phyloP scores from a whole-genome alignment of 2,797 vertebrate genomes.

The Fistularia commersonii region DNA sequence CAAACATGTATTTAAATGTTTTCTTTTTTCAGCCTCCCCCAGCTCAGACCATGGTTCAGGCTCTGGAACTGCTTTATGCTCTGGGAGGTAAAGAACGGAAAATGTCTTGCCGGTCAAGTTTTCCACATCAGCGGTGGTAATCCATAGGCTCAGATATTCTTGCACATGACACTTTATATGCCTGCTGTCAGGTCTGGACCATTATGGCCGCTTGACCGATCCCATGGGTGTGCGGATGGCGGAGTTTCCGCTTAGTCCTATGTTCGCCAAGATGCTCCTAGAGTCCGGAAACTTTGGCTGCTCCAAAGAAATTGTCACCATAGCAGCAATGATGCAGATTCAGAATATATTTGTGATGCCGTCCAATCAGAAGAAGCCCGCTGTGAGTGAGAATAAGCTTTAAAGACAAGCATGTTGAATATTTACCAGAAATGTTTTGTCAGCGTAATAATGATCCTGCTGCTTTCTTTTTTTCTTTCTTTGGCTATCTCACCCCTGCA shows the following conservation, averaged over 20 bases:
- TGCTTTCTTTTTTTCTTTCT: slow-evolving; percentile 4
- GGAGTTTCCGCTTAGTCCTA: slow-evolving; percentile 96
- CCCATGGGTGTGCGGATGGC: slow-evolving; percentile 94
- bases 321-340: slow-evolving; percentile 99
- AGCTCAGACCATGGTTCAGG: slow-evolving; percentile 98
- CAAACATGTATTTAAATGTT: slow-evolving; percentile 3
- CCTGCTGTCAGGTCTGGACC: slow-evolving; percentile 84
- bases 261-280: slow-evolving; percentile 99
- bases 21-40: slow-evolving; percentile 84
- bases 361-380: slow-evolving; percentile 88
- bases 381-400: slow-evolving; percentile 77
- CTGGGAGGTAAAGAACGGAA: slow-evolving; percentile 84
- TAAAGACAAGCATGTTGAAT: slow-evolving; percentile 8
- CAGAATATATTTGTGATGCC: slow-evolving; percentile 91
- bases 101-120: no score
- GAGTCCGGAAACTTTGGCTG: slow-evolving; percentile 97
- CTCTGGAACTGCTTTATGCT: slow-evolving; percentile 94
- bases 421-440: slow-evolving; percentile 22
- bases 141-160: no score
- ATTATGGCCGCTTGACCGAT: slow-evolving; percentile 91
- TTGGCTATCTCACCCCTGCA: slow-evolving; percentile 49
- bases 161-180: not conserved
- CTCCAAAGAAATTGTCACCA: slow-evolving; percentile 95
- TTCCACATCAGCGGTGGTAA: no score
- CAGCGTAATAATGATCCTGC: slow-evolving; percentile 28